These are phyloP conservation scores for Tethea ocularis DNA, from an alignment of 2,888 invertebrate species.

Conservation along the genomic window DNA sequence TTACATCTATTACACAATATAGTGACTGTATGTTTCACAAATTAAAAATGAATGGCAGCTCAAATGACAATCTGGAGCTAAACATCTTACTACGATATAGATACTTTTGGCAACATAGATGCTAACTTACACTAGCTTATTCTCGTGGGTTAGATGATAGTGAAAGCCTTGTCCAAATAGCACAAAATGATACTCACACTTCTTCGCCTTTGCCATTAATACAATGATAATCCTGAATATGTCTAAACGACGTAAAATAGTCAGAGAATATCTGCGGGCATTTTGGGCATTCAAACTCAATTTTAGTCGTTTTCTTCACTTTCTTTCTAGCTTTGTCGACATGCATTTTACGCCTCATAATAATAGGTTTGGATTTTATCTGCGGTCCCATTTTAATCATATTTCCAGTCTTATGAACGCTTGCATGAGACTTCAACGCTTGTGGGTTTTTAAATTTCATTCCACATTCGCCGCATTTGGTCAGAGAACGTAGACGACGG, in stretches of 20 bases:
- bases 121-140: too few relatives aligned
- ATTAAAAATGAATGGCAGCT: neutral
- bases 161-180: too few relatives aligned
- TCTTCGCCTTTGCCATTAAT: constrained; percentile 38
- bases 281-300: constrained; percentile 61
- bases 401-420: constrained; percentile 35
- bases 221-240: constrained; percentile 63
- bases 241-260: constrained; percentile 56
- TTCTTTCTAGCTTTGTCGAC: neutral
- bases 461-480: constrained; percentile 57
- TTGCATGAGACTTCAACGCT: constrained; percentile 50
- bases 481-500: constrained; percentile 32
- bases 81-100: neutral
- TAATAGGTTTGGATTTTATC: constrained; percentile 18
- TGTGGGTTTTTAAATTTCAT: constrained; percentile 45
- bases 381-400: constrained; percentile 20
- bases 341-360: constrained; percentile 14
- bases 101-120: neutral
- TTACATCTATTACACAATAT: too few relatives aligned
- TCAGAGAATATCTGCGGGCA: constrained; percentile 49
- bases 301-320: constrained; percentile 23
- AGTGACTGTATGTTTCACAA: neutral
- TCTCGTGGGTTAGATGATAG: neutral
- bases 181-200: constrained; percentile 51
- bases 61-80: too few relatives aligned